These are phyloP conservation scores for Petrolisthes cinctipes DNA, from an alignment of 2,888 invertebrate genomes.

Conservation along the genomic window DNA sequence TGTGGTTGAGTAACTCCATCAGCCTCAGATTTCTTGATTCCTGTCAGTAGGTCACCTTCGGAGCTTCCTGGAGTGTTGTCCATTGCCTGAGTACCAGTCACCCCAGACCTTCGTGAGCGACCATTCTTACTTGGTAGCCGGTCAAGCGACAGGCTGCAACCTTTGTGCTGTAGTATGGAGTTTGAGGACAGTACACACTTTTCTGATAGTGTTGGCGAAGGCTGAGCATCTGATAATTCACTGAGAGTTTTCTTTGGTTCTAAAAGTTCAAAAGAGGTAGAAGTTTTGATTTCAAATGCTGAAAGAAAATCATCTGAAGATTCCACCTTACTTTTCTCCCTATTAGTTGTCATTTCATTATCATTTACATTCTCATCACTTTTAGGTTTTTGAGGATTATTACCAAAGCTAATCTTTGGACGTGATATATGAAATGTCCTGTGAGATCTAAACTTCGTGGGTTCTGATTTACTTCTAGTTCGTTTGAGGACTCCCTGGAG, in stretches of 20 bases:
- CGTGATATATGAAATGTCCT: constrained; percentile 55
- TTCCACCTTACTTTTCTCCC: not conserved
- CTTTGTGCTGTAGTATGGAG: constrained; percentile 45
- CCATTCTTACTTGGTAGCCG: constrained; percentile 60
- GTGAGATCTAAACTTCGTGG: constrained; percentile 36
- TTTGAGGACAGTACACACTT: constrained; percentile 51
- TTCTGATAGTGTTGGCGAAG: constrained; percentile 61
- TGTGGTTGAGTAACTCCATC: constrained; percentile 17
- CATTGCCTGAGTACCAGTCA: constrained; percentile 23
- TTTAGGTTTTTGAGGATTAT: constrained; percentile 37
- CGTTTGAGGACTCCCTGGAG: constrained; percentile 56
- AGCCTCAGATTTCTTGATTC: constrained; percentile 25
- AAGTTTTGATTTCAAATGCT: constrained; percentile 51
- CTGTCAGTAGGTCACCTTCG: constrained; percentile 50
- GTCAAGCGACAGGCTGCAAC: constrained; percentile 62
- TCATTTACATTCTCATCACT: constrained; percentile 51
- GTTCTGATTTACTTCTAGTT: constrained; percentile 55
- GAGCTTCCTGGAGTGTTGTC: constrained; percentile 56
- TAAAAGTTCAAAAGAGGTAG: constrained; percentile 52
- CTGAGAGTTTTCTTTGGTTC: constrained; percentile 54
- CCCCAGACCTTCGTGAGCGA: constrained; percentile 19
- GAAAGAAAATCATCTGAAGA: constrained; percentile 36
- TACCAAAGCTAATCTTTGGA: constrained; percentile 60
- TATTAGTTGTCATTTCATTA: constrained; percentile 32
- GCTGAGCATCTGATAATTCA: constrained; percentile 38